A percentile compares a stretch with the other conserved stretches of the same genome.
Evolutionary conservation across 2,797 vertebrate species (phyloP).

Genomic region (Fratercula arctica): DNA sequence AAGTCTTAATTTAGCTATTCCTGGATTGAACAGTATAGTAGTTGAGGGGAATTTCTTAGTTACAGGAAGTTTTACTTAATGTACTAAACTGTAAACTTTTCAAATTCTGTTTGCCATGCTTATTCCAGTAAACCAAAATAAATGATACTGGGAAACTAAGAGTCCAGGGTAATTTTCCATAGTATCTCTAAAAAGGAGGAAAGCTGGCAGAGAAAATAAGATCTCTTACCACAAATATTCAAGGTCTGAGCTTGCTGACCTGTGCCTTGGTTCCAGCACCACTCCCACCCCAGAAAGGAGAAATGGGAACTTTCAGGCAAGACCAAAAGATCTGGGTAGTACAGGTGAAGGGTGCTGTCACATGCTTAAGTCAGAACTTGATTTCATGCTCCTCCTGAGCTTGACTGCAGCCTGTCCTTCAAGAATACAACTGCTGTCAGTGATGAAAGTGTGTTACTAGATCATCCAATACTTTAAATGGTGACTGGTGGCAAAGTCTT

Average conservation of each 20-base stretch:
- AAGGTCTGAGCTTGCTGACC: neutral
- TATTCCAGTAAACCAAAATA: neutral
- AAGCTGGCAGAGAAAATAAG: neutral
- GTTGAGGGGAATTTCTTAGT: neutral
- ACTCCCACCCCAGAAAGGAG: neutral
- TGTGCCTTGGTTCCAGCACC: neutral
- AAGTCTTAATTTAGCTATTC: neutral
- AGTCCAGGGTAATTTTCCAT: neutral
- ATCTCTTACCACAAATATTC: neutral
- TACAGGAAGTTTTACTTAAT: neutral
- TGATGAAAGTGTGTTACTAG: neutral
- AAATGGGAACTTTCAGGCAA: neutral
- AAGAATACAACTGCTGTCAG: neutral
- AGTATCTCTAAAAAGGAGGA: neutral
- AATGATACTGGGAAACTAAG: neutral
- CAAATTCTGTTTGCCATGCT: neutral
- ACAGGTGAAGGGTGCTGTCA: neutral
- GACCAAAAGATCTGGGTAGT: neutral
- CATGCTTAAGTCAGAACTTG: neutral
- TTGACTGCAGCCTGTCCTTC: neutral
- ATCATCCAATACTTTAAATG: neutral
- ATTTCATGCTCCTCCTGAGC: neutral
- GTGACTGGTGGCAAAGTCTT: neutral
- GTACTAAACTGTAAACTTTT: neutral
- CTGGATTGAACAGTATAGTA: neutral